Percentiles rank a stretch among this genome's conserved stretches.
phyloP scores from a whole-genome alignment of 2,113 vertebrate species.

The Mus spicilegus region DNA sequence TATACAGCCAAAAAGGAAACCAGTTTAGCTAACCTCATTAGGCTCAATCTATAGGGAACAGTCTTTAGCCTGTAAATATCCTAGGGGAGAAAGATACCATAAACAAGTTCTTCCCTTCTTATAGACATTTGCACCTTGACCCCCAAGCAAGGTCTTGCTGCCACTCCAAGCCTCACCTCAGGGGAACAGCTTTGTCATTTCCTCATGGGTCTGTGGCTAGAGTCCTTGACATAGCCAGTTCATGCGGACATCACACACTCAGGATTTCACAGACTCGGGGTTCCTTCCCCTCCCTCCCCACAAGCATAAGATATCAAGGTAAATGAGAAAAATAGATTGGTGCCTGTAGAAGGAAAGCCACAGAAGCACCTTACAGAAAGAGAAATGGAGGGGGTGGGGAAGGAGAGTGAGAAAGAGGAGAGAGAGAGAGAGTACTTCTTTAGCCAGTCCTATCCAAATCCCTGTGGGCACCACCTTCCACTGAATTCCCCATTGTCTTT shows the following conservation, averaged over 20 bases:
- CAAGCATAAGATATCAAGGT: background rate
- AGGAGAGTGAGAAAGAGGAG: too few species aligned
- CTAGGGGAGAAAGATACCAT: background rate
- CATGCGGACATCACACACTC: background rate
- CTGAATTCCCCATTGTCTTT: background rate
- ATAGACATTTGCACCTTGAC: background rate
- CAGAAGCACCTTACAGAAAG: background rate
- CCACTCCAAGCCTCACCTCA: background rate
- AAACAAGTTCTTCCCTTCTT: background rate
- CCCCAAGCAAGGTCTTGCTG: background rate
- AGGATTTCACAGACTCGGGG: background rate
- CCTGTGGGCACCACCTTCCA: background rate
- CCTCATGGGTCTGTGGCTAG: background rate
- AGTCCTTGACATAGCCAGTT: background rate
- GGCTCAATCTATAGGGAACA: background rate
- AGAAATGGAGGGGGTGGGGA: background rate
- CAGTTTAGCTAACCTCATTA: background rate
- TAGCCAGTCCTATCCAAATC: background rate
- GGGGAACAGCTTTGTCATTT: background rate
- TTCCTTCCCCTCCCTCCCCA: background rate
- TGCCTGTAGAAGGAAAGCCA: background rate
- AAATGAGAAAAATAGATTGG: too few species aligned
- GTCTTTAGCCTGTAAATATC: background rate
- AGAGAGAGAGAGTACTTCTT: background rate
- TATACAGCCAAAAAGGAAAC: background rate